Conservation (phyloP, 2,888 invertebrate genomes). For the Plebejus argus region DNA sequence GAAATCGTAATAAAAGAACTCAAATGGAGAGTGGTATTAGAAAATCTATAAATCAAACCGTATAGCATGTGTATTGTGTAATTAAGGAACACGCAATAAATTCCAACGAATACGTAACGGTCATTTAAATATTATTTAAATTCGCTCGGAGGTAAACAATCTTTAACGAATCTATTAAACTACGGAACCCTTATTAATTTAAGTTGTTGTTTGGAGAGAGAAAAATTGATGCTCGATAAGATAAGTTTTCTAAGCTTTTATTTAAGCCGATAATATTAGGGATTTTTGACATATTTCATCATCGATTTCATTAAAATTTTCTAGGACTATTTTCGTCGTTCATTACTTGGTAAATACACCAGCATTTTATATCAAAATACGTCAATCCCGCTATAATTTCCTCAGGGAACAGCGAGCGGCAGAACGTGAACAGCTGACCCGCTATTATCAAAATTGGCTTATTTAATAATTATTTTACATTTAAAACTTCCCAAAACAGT, state of each 20-base stretch:
- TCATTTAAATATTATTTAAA: constrained; percentile 28
- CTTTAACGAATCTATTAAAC: neutral
- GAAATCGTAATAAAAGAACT: neutral
- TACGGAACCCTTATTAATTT: neutral
- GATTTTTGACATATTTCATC: too few relatives aligned
- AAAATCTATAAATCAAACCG: constrained; percentile 24
- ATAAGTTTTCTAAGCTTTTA: too few relatives aligned
- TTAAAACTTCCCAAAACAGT: neutral
- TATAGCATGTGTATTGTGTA: constrained; percentile 19
- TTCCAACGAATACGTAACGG: neutral
- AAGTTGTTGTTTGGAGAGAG: neutral
- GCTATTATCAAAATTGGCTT: neutral
- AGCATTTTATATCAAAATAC: neutral
- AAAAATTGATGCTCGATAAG: neutral
- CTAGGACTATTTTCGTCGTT: neutral
- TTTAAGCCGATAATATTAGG: too few relatives aligned
- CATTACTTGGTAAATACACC: neutral
- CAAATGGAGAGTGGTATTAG: constrained; percentile 17
- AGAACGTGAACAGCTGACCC: neutral
- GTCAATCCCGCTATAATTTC: neutral
- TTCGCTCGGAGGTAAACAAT: neutral
- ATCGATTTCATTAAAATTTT: neutral
- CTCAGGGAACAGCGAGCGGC: neutral
- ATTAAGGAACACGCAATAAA: constrained; percentile 16
- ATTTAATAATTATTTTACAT: neutral